These are phyloP conservation scores for Dreissena rostriformis DNA, from an alignment of 1,140 invertebrate genomes.

Conservation along the genomic window DNA sequence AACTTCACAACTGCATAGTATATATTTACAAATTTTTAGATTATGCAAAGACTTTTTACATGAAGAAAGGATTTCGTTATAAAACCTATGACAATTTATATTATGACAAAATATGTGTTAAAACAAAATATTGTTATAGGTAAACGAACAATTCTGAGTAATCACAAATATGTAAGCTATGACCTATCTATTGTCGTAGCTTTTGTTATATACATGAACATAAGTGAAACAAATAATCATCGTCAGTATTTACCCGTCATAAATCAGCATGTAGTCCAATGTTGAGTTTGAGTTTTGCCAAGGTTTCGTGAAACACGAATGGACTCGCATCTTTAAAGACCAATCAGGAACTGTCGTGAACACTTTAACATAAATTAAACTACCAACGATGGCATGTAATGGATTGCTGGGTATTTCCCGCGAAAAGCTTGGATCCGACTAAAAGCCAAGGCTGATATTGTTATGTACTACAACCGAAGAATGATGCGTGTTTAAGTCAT, in stretches of 20 bases:
- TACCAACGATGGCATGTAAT: conserved; percentile 7
- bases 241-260: not conserved
- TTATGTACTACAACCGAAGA: not conserved
- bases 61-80: not conserved
- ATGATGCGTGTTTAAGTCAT: conserved; percentile 15
- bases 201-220: no score
- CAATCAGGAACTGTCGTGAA: conserved; percentile 13
- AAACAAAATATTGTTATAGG: not conserved
- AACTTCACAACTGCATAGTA: conserved; percentile 11
- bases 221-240: not conserved
- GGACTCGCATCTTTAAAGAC: conserved; percentile 21
- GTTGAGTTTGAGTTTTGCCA: not conserved
- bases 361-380: conserved; percentile 33
- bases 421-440: conserved; percentile 8
- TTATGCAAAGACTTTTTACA: no score
- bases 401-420: conserved; percentile 26
- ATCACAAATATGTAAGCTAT: not conserved
- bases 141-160: not conserved
- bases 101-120: not conserved
- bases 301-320: conserved; percentile 22
- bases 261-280: not conserved
- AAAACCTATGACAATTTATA: not conserved
- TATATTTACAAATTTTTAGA: no score
- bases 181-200: not conserved
- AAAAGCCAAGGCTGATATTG: conserved; percentile 12